These are phyloP conservation scores for Connochaetes taurinus DNA, from an alignment of 2,113 vertebrate species.

Conservation along the genomic window DNA sequence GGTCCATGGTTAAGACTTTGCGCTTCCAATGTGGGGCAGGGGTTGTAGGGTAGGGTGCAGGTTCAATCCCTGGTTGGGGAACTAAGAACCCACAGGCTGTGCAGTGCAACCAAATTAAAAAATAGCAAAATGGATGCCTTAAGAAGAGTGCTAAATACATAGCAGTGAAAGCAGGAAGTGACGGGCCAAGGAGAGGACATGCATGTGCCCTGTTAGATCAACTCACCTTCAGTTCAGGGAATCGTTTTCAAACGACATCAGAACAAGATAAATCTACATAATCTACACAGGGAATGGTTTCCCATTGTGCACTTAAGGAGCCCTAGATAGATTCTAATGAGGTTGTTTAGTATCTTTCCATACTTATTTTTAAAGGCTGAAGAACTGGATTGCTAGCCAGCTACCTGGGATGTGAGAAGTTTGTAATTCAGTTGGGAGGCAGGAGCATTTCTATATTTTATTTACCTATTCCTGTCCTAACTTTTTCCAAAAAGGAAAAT, in stretches of 20 bases:
- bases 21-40: neutral
- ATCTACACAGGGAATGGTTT: neutral
- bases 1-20: neutral
- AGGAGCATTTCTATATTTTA: neutral
- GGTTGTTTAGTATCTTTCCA: neutral
- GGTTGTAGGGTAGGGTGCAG: neutral
- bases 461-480: neutral
- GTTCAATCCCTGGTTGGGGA: neutral
- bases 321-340: neutral
- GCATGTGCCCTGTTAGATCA: neutral
- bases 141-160: neutral
- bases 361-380: neutral
- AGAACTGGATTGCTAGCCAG: neutral
- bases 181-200: rapidly evolving
- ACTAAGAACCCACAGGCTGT: neutral
- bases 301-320: neutral
- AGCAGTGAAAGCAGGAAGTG: neutral
- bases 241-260: neutral
- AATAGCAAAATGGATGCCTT: neutral
- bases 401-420: neutral
- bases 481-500: neutral
- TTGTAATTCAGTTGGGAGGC: neutral
- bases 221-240: neutral
- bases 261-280: neutral
- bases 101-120: neutral